Base-by-base conservation (phyloP, 2,888 invertebrate species). In the Molorchus minor region DNA sequence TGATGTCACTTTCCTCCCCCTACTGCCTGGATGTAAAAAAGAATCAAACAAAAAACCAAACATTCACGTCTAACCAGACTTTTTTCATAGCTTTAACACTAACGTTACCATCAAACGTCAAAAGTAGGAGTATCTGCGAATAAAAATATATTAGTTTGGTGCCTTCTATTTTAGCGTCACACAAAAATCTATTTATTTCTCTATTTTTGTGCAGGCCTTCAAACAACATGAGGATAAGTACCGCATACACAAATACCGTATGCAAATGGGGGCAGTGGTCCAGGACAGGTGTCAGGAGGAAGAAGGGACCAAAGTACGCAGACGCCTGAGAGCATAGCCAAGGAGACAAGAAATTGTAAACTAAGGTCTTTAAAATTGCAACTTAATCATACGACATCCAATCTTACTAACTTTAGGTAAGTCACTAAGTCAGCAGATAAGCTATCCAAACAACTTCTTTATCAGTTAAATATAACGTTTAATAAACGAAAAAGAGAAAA, bases 291-390 rank as follows among this genome's bases (percentile, higher is more conserved):
- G 51, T 62, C 62, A 49, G 71, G 80, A 44, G 76, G 82, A 49
- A 84, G 84, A 5, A 82, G 85, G 62, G 88, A 91, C 75, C 88
- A 89, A 64, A 85, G 86, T 40, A 91, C 91, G 5, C 90, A 89
- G 82, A 91, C 89, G 1, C 88, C 88, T 1, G 86, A 85, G 46
- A 88, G 87, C 78, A 89, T 91, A 65, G 85, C 86, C 1, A 85
- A 86, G 8, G 90, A 91, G 76, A 89, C 90, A 3, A 80, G 87
- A 62, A 85, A 86, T 74, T 80, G 83, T 71, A 84, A 84, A 73
- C 77, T 87, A 68, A 83, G 84, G 64, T 83, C 86, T 47, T 82
- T 88, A 63, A 85, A 85, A 74, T 81, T 87, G 66, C 85, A 86
- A 65, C 80, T 88, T 19, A 87, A 87, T 75, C 86, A 83, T 70